Conservation (phyloP, 2,113 vertebrate species). For the Urocolius indicus region DNA sequence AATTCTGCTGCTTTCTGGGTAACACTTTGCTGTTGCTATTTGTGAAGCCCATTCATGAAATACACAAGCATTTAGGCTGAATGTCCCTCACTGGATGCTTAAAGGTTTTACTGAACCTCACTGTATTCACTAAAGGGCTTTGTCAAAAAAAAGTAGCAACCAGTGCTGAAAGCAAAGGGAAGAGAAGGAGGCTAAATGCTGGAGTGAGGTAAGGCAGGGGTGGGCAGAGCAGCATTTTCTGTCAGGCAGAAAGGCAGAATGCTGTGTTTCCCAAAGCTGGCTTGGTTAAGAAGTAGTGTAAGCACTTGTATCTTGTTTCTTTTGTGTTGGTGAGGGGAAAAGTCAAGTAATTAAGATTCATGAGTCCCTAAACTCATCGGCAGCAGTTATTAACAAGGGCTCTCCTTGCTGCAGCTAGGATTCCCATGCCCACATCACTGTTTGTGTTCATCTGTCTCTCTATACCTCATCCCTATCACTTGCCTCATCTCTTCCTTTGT, state of each 20-base stretch:
- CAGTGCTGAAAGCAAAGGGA: neutral
- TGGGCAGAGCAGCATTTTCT: neutral
- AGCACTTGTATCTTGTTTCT: neutral
- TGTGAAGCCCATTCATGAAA: neutral
- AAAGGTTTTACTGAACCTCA: neutral
- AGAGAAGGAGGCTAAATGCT: neutral
- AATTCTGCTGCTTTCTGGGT: neutral
- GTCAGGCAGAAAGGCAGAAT: neutral
- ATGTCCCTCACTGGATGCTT: accelerated
- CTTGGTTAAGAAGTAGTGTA: neutral
- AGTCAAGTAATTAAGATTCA: neutral
- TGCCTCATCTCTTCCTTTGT: neutral
- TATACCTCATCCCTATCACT: neutral
- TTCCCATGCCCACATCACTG: accelerated
- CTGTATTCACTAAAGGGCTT: neutral
- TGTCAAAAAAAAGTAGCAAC: neutral
- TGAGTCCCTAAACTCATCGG: accelerated
- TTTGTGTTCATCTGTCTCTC: accelerated
- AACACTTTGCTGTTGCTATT: neutral
- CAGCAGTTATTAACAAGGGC: neutral
- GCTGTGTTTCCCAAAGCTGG: neutral
- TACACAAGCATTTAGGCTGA: accelerated
- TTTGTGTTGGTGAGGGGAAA: neutral
- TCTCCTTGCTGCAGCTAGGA: neutral
- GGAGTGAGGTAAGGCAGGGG: neutral